Conservation (phyloP, 2,797 vertebrate genomes). For the Huso huso region DNA sequence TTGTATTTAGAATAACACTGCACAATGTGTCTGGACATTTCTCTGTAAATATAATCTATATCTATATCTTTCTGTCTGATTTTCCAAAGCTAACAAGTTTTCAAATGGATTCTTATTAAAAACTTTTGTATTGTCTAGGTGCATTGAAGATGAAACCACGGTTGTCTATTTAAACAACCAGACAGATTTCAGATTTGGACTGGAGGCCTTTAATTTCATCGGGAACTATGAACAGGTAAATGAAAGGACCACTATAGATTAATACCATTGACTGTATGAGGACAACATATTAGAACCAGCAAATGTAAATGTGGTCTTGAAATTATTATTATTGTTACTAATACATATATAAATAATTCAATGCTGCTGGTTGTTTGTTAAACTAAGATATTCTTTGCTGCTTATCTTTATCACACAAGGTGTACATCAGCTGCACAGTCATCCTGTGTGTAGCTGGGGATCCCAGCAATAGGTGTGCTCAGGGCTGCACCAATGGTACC, state of each 20-base stretch:
- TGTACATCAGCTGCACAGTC: conserved; percentile 45
- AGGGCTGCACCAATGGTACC: conserved; percentile 42
- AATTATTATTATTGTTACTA: too few relatives aligned
- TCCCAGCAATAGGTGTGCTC: conserved; percentile 48
- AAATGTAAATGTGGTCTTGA: too few relatives aligned
- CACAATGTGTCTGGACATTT: neutral
- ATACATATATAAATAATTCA: too few relatives aligned
- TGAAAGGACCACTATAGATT: too few relatives aligned
- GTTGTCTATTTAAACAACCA: conserved; percentile 12
- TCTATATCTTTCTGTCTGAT: neutral
- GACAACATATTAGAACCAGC: too few relatives aligned
- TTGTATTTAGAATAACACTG: neutral
- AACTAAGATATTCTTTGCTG: too few relatives aligned
- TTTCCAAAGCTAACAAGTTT: neutral
- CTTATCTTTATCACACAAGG: conserved; percentile 1
- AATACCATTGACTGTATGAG: too few relatives aligned
- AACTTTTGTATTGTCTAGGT: conserved; percentile 33
- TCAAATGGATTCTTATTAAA: neutral
- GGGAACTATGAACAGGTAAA: conserved; percentile 50
- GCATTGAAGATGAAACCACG: conserved; percentile 42
- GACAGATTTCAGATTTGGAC: conserved; percentile 41
- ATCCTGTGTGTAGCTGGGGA: conserved; percentile 46
- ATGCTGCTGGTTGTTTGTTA: too few relatives aligned
- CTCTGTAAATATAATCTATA: neutral
- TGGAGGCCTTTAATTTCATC: conserved; percentile 57